A percentile compares a stretch with the other conserved stretches of the same genome.
Conservation (phyloP, 2,888 invertebrate species). For the Pachymerium ferrugineum region DNA sequence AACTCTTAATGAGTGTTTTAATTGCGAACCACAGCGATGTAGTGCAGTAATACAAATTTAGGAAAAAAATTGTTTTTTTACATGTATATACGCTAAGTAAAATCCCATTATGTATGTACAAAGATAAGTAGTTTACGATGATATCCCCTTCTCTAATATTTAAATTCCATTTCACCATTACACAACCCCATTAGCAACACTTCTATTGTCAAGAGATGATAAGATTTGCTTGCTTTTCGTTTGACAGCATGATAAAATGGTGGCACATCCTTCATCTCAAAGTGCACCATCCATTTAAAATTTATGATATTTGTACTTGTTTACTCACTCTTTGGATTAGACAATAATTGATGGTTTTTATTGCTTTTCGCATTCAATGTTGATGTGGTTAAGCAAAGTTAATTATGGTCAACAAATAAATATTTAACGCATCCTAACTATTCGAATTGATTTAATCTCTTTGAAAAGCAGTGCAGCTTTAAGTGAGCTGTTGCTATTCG, state of each 20-base stretch:
- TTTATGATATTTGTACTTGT: not conserved
- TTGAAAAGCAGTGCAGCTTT: not conserved
- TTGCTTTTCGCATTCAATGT: too few relatives aligned
- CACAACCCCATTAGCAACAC: slow-evolving; percentile 2
- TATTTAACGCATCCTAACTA: not conserved
- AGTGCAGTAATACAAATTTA: too few relatives aligned
- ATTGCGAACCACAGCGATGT: too few relatives aligned
- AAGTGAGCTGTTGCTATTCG: not conserved
- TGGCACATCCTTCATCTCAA: not conserved
- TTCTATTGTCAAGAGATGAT: not conserved
- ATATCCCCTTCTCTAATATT: too few relatives aligned
- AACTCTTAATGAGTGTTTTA: too few relatives aligned
- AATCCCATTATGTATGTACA: too few relatives aligned
- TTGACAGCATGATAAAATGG: not conserved
- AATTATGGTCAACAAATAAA: not conserved
- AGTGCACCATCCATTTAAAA: not conserved
- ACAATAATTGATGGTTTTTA: too few relatives aligned
- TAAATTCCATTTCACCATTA: too few relatives aligned
- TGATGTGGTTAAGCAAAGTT: not conserved
- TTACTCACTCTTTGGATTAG: not conserved
- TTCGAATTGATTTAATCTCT: not conserved
- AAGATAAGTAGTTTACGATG: too few relatives aligned
- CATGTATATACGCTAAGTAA: too few relatives aligned
- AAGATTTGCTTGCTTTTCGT: not conserved
- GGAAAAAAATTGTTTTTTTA: too few relatives aligned